Base-by-base conservation (phyloP, 2,113 vertebrate species). In the Lamprotornis superbus region DNA sequence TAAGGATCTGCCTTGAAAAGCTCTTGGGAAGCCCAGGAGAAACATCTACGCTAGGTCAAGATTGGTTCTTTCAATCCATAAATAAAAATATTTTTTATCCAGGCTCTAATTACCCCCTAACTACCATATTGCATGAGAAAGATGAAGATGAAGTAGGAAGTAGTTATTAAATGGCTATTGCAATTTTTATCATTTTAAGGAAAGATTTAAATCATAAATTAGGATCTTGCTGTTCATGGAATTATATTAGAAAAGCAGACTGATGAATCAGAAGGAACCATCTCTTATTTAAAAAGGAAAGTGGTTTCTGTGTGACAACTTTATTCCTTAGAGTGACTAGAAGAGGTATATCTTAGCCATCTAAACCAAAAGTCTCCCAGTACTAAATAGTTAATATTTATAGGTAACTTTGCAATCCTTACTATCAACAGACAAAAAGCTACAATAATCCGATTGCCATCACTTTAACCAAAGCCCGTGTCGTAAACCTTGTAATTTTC, bases 401-500 rank as follows among this genome's bases (percentile, higher is more conserved):
- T 95, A 97, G 86, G 96, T 97, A 97, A 97, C 93, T 97, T 97
- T 94, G 69, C 82, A 95, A 96, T 90, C 94, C 85, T 97, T 87
- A 24, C 93, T 94, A 94, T 96, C 95, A 97, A 92, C 94, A 97
- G 93, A 94, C 95, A 97, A 93, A 96, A 96, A 96, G 89, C 95
- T 95, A 91, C 92, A 90, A 96, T 95, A 97, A 97, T 97, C 97
- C 39, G 33, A 98, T 93, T 92, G 95, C 97, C 96, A 94, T 97
- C 97, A 90, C 95, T 97, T 97, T 97, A 98, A 97, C 92, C 97
- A 98, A 98, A 97, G 97, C 95, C 95, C 82, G 94, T 97, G 93
- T 97, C 81, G 70, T 98, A 98, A 98, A 98, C 96, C 98, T 98
- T 98, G 97, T 97, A 98, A 98, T 98, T 98, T 98, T 98, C 98